Percentiles rank a stretch among this genome's conserved stretches.
Conservation (phyloP, 1,140 invertebrate species). For the Saccostrea cuccullata region DNA sequence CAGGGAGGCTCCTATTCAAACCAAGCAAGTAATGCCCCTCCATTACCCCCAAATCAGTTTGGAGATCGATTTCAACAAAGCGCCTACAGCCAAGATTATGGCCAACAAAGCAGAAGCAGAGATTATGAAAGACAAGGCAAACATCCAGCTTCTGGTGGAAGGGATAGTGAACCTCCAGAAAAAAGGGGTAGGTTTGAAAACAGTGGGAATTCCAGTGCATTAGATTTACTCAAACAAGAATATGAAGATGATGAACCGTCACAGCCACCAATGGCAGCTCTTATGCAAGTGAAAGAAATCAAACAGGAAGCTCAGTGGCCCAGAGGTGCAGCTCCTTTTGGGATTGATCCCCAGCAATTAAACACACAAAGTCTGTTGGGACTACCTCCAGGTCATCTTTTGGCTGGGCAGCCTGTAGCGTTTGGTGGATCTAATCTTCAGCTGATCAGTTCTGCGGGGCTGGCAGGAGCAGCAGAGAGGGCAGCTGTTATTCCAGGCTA, state of each 20-base stretch:
- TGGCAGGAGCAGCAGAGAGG: slow-evolving; percentile 22
- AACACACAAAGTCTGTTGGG: not conserved
- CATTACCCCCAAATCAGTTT: slow-evolving; percentile 29
- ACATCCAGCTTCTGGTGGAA: slow-evolving; percentile 55
- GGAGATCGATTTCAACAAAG: slow-evolving; percentile 42
- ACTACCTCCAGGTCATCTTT: not conserved
- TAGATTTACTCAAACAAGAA: slow-evolving; percentile 68
- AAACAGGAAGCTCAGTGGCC: slow-evolving; percentile 54
- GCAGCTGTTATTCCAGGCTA: not conserved
- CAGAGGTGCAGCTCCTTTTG: slow-evolving; percentile 32
- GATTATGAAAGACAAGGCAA: slow-evolving; percentile 44
- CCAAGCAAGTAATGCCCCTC: slow-evolving; percentile 42
- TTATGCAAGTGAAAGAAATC: slow-evolving; percentile 35
- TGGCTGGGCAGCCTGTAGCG: slow-evolving; percentile 14
- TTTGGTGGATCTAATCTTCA: slow-evolving; percentile 12
- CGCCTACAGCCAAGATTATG: slow-evolving; percentile 22
- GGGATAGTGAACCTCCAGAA: slow-evolving; percentile 58
- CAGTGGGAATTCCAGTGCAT: slow-evolving; percentile 59
- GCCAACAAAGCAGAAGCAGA: slow-evolving; percentile 32
- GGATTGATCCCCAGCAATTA: slow-evolving; percentile 32
- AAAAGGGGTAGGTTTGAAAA: slow-evolving; percentile 61
- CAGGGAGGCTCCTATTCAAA: slow-evolving; percentile 41
- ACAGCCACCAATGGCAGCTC: slow-evolving; percentile 43
- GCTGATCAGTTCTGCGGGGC: not conserved
- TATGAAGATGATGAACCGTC: slow-evolving; percentile 60